Evolutionary conservation across 2,113 vertebrate species (phyloP).

Genomic region (Alexandromys fortis): DNA sequence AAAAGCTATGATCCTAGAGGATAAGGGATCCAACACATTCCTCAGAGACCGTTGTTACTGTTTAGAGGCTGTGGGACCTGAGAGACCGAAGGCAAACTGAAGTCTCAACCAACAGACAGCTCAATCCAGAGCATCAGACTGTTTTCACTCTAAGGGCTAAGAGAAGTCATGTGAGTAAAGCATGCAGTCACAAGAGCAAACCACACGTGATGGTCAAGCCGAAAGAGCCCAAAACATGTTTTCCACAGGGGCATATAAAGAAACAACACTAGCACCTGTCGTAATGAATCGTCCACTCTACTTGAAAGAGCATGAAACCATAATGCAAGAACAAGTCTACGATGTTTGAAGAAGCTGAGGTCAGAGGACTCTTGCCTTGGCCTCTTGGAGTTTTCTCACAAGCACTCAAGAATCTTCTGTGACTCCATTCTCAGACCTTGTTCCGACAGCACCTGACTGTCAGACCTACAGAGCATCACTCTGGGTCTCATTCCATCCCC

Average conservation of each 20-base stretch:
- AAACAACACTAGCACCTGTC: background rate
- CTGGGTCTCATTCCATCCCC: background rate
- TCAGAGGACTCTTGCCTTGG: no score
- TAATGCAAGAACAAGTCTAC: background rate
- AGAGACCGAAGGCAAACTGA: background rate
- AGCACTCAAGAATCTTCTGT: no score
- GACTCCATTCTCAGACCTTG: background rate
- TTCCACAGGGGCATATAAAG: background rate
- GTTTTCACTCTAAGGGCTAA: background rate
- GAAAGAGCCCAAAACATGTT: background rate
- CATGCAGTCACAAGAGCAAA: background rate
- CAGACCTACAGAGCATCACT: background rate
- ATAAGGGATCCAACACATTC: no score
- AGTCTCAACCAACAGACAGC: background rate
- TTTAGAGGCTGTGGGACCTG: background rate
- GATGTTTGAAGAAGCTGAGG: no score
- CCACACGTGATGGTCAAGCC: background rate
- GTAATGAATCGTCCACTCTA: background rate
- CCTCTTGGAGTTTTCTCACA: no score
- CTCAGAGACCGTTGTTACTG: no score
- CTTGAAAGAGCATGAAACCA: background rate
- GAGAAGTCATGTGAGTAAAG: background rate
- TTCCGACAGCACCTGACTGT: background rate
- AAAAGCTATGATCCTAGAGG: background rate
- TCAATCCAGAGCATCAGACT: background rate